Evolutionary conservation across 2,888 invertebrate genomes (phyloP), one percentile per base, ranked within the genome.

Genomic region (Dynastes grantii): DNA sequence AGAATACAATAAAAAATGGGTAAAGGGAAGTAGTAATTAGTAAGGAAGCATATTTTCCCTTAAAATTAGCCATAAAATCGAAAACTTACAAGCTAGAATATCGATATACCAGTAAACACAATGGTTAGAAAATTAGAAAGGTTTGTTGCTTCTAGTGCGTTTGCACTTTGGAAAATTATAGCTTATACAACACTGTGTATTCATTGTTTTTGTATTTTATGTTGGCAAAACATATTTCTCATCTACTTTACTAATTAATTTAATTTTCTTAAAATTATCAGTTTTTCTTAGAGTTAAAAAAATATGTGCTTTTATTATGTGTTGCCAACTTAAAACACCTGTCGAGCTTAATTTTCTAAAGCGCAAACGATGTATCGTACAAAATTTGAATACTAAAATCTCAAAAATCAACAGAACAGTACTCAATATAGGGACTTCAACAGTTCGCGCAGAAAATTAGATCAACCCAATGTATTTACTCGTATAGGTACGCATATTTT

Each of bases 21-120:
- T 51, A 9, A 68, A 22, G 27, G 68, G 45, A 68, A 16, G n/a
- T 49, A 27, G 27, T 29, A 27, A 8, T 29, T 27, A 68, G 51
- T 29, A 51, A 51, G n/a, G 68, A 45, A 68, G 51, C 29, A 63
- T 45, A 68, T 68, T 51, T 49, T 37, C 2, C 68, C 51, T 68
- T 51, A 13, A 68, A 27, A n/a, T 51, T 68, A 68, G 29, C 49
- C 27, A 68, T 45, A 45, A 51, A 22, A 68, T 68, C 51, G 49
- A 29, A 68, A 68, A 49, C 68, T 51, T 68, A 68, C 65, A 51
- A 11, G 27, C 68, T 68, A 68, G 5, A 45, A 45, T 45, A 45
- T 22, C 49, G 32, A 22, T 68, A 51, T 51, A 49, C 29, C 9
- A 49, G 22, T 27, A 68, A 68, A 27, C 8, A 68, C 45, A 27